A percentile compares a stretch with the other conserved stretches of the same genome.
These are phyloP conservation scores for Scaptomyza graminum DNA, from an alignment of 1,140 invertebrate species.

Conservation along the genomic window DNA sequence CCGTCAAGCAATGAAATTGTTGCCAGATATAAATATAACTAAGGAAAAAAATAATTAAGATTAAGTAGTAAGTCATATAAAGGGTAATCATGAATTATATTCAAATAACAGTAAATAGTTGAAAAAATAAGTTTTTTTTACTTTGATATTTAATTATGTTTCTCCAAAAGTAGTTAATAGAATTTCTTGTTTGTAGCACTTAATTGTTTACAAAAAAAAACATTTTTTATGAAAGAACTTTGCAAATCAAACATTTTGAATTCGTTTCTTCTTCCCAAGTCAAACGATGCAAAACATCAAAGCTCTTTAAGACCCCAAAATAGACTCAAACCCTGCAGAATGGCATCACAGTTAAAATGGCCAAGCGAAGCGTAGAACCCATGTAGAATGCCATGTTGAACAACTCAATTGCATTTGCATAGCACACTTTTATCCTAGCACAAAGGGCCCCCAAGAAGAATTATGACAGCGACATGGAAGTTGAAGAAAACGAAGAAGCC, in stretches of 20 bases:
- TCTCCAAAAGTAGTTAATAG: neutral
- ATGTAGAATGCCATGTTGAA: conserved; percentile 75
- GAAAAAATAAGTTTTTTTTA: neutral
- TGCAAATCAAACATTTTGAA: neutral
- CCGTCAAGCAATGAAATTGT: neutral
- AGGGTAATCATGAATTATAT: no score
- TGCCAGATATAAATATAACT: neutral
- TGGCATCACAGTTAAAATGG: conserved; percentile 3
- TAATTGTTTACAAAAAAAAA: neutral
- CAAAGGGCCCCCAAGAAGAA: conserved; percentile 56
- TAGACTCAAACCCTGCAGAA: conserved; percentile 11
- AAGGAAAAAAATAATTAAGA: neutral
- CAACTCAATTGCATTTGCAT: conserved; percentile 76
- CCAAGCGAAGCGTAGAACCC: conserved; percentile 34
- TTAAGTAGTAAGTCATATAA: no score
- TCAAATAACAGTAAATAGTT: no score
- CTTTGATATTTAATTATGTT: neutral
- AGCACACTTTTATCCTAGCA: conserved; percentile 52
- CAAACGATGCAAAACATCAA: conserved; percentile 26
- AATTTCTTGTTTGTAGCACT: neutral
- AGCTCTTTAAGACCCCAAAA: conserved; percentile 37
- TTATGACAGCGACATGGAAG: conserved; percentile 47
- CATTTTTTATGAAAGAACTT: neutral
- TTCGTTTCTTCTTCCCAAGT: neutral
- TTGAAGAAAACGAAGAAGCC: conserved; percentile 6